Evolutionary conservation across 2,113 vertebrate genomes (phyloP).

Genomic region (Stigmatopora argus): DNA sequence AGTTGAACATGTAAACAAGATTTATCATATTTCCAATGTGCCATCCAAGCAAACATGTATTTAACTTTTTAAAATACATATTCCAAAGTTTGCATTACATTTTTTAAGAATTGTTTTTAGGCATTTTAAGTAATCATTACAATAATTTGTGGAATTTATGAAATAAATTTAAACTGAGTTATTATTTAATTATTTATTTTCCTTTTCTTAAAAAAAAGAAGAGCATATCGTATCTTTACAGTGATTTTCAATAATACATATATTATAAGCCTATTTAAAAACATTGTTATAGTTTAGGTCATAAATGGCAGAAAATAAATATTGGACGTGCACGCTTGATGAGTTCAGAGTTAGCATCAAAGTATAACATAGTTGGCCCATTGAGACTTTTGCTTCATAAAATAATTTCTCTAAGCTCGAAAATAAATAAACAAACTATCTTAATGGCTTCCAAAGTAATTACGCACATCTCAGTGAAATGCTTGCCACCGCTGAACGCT

Average conservation of each 20-base stretch:
- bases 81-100: neutral
- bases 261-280: no score
- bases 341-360: neutral
- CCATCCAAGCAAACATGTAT: neutral
- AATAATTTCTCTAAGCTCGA: neutral
- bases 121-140: neutral
- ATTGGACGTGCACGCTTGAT: neutral
- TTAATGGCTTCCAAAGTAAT: conserved; percentile 21
- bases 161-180: neutral
- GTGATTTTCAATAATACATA: no score
- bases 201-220: neutral
- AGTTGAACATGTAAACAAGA: neutral
- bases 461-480: conserved; percentile 45
- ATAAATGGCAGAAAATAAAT: no score
- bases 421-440: neutral
- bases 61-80: no score
- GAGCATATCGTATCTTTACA: no score
- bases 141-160: neutral
- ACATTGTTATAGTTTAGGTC: no score
- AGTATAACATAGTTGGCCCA: neutral
- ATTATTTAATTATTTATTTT: neutral
- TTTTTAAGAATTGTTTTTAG: neutral
- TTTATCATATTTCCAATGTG: neutral
- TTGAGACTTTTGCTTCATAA: neutral
- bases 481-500: conserved; percentile 59